These are phyloP conservation scores for Betta splendens DNA, from an alignment of 2,797 vertebrate genomes.

Conservation along the genomic window DNA sequence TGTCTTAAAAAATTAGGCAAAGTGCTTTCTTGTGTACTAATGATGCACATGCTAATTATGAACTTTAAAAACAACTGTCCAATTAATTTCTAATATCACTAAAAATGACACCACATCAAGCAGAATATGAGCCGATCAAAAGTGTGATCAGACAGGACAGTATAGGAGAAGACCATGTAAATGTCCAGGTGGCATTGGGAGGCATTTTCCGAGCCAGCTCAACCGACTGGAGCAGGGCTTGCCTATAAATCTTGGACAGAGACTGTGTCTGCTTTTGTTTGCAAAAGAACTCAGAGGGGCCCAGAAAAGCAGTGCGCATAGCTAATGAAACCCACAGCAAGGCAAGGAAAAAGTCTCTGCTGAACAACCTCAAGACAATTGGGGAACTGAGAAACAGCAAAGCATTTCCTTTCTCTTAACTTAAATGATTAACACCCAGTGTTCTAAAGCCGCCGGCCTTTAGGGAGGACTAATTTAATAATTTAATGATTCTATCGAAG, in stretches of 20 bases:
- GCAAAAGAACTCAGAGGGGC: slow-evolving; percentile 54
- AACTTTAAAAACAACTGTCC: no score
- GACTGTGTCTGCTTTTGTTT: slow-evolving; percentile 63
- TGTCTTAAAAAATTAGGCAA: no score
- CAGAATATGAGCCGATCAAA: slow-evolving; percentile 11
- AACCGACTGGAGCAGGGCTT: slow-evolving; percentile 45
- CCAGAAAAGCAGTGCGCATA: slow-evolving; percentile 59
- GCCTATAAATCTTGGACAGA: slow-evolving; percentile 62
- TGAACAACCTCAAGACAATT: slow-evolving; percentile 41
- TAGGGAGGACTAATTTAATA: slow-evolving; percentile 1
- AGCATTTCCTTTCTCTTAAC: slow-evolving; percentile 31
- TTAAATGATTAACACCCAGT: slow-evolving; percentile 23
- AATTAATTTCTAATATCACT: neutral
- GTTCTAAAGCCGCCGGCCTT: neutral
- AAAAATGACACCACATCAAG: neutral
- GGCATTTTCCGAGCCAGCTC: slow-evolving; percentile 37
- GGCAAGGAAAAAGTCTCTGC: slow-evolving; percentile 36
- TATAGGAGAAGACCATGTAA: slow-evolving; percentile 12
- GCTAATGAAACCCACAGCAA: slow-evolving; percentile 64
- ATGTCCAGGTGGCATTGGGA: slow-evolving; percentile 51
- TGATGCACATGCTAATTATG: no score
- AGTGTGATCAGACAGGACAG: slow-evolving; percentile 8
- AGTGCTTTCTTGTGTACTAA: no score
- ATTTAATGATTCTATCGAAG: neutral
- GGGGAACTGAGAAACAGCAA: slow-evolving; percentile 48